Evolutionary conservation across 2,797 vertebrate genomes (phyloP).

Genomic region (Poecilia velifera): DNA sequence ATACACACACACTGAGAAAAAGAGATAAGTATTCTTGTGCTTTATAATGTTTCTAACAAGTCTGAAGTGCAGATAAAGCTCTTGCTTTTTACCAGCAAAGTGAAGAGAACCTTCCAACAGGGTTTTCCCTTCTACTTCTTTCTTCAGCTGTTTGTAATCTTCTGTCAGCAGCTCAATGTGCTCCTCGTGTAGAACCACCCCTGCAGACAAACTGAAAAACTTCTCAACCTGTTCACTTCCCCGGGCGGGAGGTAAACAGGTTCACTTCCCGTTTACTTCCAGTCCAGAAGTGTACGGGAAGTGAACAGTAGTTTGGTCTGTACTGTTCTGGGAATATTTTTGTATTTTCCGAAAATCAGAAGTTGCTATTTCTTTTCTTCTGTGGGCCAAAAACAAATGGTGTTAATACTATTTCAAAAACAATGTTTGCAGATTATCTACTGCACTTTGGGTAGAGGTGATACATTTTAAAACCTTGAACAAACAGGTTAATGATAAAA

Average conservation of each 20-base stretch:
- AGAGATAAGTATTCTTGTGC: not conserved
- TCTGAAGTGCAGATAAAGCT: not conserved
- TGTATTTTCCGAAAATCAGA: not conserved
- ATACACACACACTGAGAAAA: not conserved
- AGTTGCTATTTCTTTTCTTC: not conserved
- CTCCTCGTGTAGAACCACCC: constrained; percentile 89
- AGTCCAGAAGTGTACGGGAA: too few relatives aligned
- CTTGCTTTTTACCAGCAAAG: constrained; percentile 86
- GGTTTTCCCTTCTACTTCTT: constrained; percentile 84
- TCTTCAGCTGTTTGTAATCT: constrained; percentile 89
- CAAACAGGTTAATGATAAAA: not conserved
- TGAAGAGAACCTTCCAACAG: constrained; percentile 89
- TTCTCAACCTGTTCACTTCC: not conserved
- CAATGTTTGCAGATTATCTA: not conserved
- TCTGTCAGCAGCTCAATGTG: constrained; percentile 92
- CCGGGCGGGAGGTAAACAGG: too few relatives aligned
- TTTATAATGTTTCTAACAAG: not conserved
- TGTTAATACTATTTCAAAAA: not conserved
- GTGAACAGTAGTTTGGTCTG: too few relatives aligned
- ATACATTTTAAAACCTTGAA: not conserved
- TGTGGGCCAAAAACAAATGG: not conserved
- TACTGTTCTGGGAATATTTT: not conserved
- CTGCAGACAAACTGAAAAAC: constrained; percentile 61
- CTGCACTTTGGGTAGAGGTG: not conserved
- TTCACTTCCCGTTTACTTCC: too few relatives aligned